phyloP scores from a whole-genome alignment of 2,888 invertebrate species.

The Nomada goodeniana region DNA sequence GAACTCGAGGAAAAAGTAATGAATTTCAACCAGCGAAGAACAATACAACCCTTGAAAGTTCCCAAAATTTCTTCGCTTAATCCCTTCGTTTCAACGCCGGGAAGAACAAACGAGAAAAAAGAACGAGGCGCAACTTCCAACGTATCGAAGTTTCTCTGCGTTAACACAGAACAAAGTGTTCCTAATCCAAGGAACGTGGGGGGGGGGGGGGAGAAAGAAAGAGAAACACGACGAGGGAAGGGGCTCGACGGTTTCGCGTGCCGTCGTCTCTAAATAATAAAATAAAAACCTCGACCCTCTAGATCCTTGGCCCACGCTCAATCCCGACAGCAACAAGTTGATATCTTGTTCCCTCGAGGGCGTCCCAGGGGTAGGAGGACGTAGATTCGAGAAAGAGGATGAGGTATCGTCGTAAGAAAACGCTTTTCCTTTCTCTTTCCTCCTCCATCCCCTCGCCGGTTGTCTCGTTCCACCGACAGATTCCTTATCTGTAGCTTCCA shows the following conservation, averaged over 20 bases:
- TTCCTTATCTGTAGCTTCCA: conserved; percentile 69
- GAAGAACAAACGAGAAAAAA: not conserved
- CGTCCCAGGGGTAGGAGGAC: conserved; percentile 42
- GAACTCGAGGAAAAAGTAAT: not conserved
- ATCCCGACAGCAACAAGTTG: conserved; percentile 82
- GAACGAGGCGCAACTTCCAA: not conserved
- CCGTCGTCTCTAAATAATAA: conserved; percentile 71
- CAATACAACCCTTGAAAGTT: not conserved
- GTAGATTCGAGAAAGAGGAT: conserved; percentile 42
- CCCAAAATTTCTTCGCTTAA: not conserved
- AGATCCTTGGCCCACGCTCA: conserved; percentile 74
- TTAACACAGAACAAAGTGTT: conserved; percentile 52
- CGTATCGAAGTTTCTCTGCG: conserved; percentile 30
- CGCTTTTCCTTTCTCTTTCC: conserved; percentile 58
- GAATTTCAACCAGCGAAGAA: not conserved
- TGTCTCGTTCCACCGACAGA: conserved; percentile 78
- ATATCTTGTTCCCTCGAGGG: conserved; percentile 77
- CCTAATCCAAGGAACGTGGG: conserved; percentile 42
- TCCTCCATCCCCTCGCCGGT: conserved; percentile 32
- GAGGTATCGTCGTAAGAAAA: conserved; percentile 72
- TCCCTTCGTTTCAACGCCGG: not conserved
- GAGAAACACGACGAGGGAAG: conserved; percentile 42
- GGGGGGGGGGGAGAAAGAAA: conserved; percentile 7
- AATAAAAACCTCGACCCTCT: conserved; percentile 69
- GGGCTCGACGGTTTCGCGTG: conserved; percentile 66